Base-by-base conservation (phyloP, 2,113 vertebrate species). In the Nanorana parkeri region DNA sequence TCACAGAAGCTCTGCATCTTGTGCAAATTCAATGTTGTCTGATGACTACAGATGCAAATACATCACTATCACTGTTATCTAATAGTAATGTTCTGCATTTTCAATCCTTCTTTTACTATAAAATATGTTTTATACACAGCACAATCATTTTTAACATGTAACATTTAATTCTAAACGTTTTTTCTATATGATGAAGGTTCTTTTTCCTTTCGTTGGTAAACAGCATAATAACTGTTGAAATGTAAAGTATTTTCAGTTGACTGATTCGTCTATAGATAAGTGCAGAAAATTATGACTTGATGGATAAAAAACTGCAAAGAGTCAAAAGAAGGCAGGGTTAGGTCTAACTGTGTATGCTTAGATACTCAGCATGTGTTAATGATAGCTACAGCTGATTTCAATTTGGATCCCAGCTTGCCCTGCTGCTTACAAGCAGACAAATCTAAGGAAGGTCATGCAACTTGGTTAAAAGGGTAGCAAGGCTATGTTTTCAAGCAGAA, bases 341-440 rank as follows among this genome's bases (percentile, higher is more conserved):
- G 68, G n/a, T 51, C 55, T 19, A 55, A 67, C 77, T 79, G 77
- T 68, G 65, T 79, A 68, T 79, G 77, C 58, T 79, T 54, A 68
- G 29, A 68, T 68, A 47, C 77, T 26, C 52, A 79, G 77, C 66
- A 79, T 79, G 77, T 60, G 51, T 68, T 68, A 79, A 79, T 79
- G 77, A 79, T 36, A 52, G 54, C 65, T 79, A 56, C 77, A 79
- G 51, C 77, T 68, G 66, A 79, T 79, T 79, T 67, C 52, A 79
- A 79, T 79, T 79, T 68, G 64, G 65, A 67, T 79, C 66, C 28
- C 65, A 68, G 52, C 77, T 58, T 68, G 28, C 21, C 77, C 51
- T 79, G 66, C 77, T 79, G 77, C 77, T 69, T 68, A 67, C 26
- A 79, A 68, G 20, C 77, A 78, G 65, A 68, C 41, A 79, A 36